Evolutionary conservation across 2,797 vertebrate genomes (phyloP).

Genomic region (Spinus pinus): DNA sequence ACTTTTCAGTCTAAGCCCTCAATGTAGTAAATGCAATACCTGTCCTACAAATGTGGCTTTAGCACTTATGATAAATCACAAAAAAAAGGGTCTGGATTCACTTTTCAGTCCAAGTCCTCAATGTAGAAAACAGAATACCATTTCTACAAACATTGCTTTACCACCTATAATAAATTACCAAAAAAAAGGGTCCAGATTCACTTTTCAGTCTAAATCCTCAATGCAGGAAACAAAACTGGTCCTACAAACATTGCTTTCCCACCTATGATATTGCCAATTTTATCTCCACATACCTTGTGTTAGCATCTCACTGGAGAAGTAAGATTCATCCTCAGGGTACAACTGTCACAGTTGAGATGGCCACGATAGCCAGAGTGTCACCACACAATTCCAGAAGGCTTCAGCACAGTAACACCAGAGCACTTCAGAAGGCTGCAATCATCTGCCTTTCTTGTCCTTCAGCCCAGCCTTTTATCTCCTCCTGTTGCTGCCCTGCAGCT

Average conservation of each 20-base stretch:
- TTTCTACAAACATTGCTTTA: constrained; percentile 4
- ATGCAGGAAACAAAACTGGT: not conserved
- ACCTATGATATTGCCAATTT: constrained; percentile 19
- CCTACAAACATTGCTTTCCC: constrained; percentile 19
- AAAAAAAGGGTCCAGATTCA: not conserved
- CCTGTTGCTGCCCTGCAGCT: not conserved
- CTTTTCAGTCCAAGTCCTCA: not conserved
- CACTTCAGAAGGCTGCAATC: not conserved
- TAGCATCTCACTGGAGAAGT: constrained; percentile 9
- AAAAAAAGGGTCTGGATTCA: not conserved
- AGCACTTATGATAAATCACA: not conserved
- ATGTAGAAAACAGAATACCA: not conserved
- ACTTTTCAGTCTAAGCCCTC: not conserved
- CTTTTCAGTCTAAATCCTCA: not conserved
- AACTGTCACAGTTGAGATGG: not conserved
- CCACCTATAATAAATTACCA: not conserved
- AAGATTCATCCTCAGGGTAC: constrained; percentile 29
- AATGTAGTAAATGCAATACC: not conserved
- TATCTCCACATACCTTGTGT: constrained; percentile 29
- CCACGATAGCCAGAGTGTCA: not conserved
- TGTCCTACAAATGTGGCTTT: not conserved
- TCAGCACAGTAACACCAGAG: rapidly evolving
- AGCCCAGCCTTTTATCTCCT: not conserved
- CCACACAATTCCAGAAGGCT: not conserved
- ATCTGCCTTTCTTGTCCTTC: rapidly evolving